Evolutionary conservation across 2,888 invertebrate genomes (phyloP), one percentile per base, ranked within the genome.

Genomic region (Bellardia bayeri): DNA sequence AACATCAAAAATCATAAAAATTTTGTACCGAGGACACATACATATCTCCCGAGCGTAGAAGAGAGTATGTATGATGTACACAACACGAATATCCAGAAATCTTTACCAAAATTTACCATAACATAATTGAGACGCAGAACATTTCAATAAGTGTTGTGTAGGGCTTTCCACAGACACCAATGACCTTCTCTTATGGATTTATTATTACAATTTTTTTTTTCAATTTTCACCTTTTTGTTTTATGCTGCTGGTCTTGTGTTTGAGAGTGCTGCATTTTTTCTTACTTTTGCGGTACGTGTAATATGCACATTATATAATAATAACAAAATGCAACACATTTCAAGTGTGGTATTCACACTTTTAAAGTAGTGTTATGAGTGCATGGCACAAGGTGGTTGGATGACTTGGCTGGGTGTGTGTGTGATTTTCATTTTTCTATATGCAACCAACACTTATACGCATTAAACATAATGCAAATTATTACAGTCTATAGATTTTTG

Each of bases 341-440:
- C 88, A 89, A 89, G 89, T 89, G 89, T 87, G 88, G 87, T 69
- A 88, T 89, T 89, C 89, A 89, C 89, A 87, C 89, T 81, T 80
- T 83, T 75, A 82, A 80, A 87, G 87, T 87, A 85, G 87, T 85
- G 85, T 54, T 82, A 51, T 71, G 74, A 71, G 74, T 82, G 72
- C 61, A 81, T 72, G 78, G 66, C 74, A 82, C 45, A 85, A 69
- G 58, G 63, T 45, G 76, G 74, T 42, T 82, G 72, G 63, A 61
- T 40, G 61, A 40, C 37, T 84, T 74, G 64, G 58, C 58, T 61
- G 61, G 30, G 13, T 4, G 30, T 49, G 37, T 64, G 45, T 79
- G 45, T 79, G 79, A 66, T 79, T 71, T 78, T 56, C 23, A 56
- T 71, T 71, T 72, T 11, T 23, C 37, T 49, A 23, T 33, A 51